Percentiles rank a stretch among this genome's conserved stretches.
These are phyloP conservation scores for Galeopsomyia nigrocyanea DNA, from an alignment of 2,888 invertebrate genomes.

Conservation along the genomic window DNA sequence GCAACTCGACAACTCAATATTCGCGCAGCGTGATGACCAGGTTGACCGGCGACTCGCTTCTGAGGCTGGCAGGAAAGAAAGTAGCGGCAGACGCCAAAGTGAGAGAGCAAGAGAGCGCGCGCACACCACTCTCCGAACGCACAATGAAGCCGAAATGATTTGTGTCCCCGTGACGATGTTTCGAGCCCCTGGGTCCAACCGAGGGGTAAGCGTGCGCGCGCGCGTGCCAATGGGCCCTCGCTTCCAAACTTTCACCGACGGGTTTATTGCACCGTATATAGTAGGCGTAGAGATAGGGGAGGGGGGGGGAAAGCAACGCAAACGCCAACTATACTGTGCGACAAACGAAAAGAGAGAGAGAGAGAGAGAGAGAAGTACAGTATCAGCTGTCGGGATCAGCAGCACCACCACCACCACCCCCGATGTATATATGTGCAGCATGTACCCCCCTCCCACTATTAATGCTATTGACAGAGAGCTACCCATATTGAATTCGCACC, in stretches of 20 bases:
- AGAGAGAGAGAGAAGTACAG: slow-evolving; percentile 1
- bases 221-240: slow-evolving; percentile 65
- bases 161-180: slow-evolving; percentile 62
- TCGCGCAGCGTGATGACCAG: slow-evolving; percentile 49
- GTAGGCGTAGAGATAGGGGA: slow-evolving; percentile 29
- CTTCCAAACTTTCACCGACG: slow-evolving; percentile 61
- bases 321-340: too few species aligned
- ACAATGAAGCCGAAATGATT: slow-evolving; percentile 62
- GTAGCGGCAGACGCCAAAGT: slow-evolving; percentile 5
- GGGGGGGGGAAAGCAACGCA: neutral
- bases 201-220: slow-evolving; percentile 29
- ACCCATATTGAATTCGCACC: slow-evolving; percentile 55
- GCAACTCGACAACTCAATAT: slow-evolving; percentile 29
- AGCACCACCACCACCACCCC: slow-evolving; percentile 59
- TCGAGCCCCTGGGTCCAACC: slow-evolving; percentile 52
- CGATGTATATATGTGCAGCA: slow-evolving; percentile 54
- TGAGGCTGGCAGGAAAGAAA: slow-evolving; percentile 40
- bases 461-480: slow-evolving; percentile 60
- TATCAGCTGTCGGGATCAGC: slow-evolving; percentile 62
- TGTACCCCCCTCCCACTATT: slow-evolving; percentile 53
- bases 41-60: slow-evolving; percentile 52
- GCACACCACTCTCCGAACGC: slow-evolving; percentile 35
- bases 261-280: slow-evolving; percentile 50
- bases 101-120: neutral
- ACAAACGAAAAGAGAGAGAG: slow-evolving; percentile 13